Evolutionary conservation across 2,113 vertebrate genomes (phyloP).

Genomic region (Aplodontia rufa): DNA sequence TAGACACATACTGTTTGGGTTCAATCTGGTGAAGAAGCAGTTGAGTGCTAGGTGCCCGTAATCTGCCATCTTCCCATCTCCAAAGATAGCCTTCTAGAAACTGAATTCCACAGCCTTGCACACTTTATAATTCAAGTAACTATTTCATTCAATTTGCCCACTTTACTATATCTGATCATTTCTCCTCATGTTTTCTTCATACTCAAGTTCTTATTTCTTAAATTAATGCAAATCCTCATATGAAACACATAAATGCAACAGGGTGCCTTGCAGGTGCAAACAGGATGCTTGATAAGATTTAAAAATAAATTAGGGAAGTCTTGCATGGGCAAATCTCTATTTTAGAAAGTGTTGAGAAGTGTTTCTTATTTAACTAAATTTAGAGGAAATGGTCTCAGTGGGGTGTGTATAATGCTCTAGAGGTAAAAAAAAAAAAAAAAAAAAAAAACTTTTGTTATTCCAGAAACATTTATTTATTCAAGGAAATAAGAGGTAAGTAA

Average conservation of each 20-base stretch:
- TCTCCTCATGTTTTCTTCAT: not conserved
- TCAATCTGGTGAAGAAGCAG: no score
- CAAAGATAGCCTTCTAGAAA: not conserved
- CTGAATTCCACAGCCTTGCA: not conserved
- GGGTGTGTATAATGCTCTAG: fast-evolving
- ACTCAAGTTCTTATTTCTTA: not conserved
- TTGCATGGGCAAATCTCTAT: not conserved
- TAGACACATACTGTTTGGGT: no score
- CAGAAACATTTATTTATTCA: not conserved
- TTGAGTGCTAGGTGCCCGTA: no score
- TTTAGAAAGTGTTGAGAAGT: not conserved
- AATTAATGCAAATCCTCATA: not conserved
- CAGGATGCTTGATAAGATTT: not conserved
- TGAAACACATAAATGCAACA: not conserved
- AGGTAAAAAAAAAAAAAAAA: not conserved
- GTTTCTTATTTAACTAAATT: not conserved
- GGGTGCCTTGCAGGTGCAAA: not conserved
- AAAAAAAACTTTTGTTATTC: not conserved
- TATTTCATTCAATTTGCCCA: not conserved
- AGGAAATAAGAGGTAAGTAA: not conserved
- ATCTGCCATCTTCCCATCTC: no score
- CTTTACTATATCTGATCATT: not conserved
- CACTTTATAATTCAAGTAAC: not conserved
- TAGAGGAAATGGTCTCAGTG: not conserved
- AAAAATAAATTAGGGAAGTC: constrained; percentile 19